Percentiles rank a stretch among this genome's conserved stretches.
Conservation (phyloP, 2,113 vertebrate species). For the Cinclus mexicanus region DNA sequence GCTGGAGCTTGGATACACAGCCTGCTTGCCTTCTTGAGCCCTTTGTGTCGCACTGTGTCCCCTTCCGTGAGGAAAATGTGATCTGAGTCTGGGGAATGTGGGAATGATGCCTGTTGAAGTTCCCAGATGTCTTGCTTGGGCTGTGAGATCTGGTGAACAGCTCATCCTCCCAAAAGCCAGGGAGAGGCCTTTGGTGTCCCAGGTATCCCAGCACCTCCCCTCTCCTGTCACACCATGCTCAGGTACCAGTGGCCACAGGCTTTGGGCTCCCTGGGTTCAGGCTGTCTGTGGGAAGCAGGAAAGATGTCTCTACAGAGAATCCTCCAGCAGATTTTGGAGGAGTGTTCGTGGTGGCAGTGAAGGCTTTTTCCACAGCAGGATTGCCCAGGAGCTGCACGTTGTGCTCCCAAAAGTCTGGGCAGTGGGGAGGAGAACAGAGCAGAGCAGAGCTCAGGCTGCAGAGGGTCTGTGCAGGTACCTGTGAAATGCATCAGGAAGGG, state of each 20-base stretch:
- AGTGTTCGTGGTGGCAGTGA: accelerated
- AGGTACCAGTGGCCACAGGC: neutral
- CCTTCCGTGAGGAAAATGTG: neutral
- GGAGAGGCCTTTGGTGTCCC: neutral
- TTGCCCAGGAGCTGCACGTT: neutral
- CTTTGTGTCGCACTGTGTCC: neutral
- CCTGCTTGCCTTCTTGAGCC: neutral
- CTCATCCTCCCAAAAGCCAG: neutral
- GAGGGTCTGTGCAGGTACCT: neutral
- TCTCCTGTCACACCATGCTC: accelerated
- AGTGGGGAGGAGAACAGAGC: neutral
- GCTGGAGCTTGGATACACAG: neutral
- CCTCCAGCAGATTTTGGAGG: neutral
- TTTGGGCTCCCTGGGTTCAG: neutral
- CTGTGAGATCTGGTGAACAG: neutral
- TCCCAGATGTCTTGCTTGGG: neutral
- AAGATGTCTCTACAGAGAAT: neutral
- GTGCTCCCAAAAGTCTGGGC: neutral
- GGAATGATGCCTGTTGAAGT: neutral
- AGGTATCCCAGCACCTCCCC: neutral
- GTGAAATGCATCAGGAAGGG: neutral
- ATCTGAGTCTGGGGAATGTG: neutral
- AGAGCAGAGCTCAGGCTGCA: neutral
- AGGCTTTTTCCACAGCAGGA: neutral
- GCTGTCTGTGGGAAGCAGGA: neutral